Base-by-base conservation (phyloP, 1,140 invertebrate genomes). In the Bombus haemorrhoidalis region DNA sequence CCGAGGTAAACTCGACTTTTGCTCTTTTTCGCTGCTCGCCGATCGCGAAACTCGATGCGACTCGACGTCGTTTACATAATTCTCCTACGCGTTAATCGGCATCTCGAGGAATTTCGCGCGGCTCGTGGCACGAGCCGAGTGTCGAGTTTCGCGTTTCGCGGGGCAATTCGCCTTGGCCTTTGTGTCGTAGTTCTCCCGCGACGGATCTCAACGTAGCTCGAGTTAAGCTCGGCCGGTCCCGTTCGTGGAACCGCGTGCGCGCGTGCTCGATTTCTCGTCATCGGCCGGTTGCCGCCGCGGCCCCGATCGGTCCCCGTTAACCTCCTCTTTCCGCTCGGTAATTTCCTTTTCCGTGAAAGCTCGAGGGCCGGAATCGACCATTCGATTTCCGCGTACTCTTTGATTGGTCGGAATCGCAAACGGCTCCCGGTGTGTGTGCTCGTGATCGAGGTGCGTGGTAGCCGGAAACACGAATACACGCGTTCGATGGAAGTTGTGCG, bases 1-100 rank as follows among this genome's bases (percentile, higher is more conserved):
- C 96, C 86, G 95, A 96, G 95, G 96, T 96, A 95, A 94, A 94
- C 92, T 90, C 89, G 90, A 90, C 89, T 94, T 87, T 92, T 86
- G 91, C 87, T 90, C 81, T 90, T 87, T 87, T 88, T 10, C 18
- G 1, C 10, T 32, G 64, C 1, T 9, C 8, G 18, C 15, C 8
- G 18, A 6, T 1, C 74, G 25, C 34, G 41, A 72, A 76, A 64
- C 28, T 37, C n/a, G 41, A 8, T 0, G 22, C 37, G 1, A 8
- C 25, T 10, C 37, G 10, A 22, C 10, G 66, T 47, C 41, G 78
- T 92, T 92, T 89, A 89, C 86, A 92, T 92, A 92, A 92, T 92
- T 64, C 32, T 85, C 64, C 74, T 75, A 80, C 88, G 85, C 64
- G 73, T 82, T 89, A 90, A 91, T 91, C 75, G 75, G 28, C 32